A percentile compares a stretch with the other conserved stretches of the same genome.
Evolutionary conservation across 2,888 invertebrate species (phyloP).

Genomic region (Thelaira solivaga): DNA sequence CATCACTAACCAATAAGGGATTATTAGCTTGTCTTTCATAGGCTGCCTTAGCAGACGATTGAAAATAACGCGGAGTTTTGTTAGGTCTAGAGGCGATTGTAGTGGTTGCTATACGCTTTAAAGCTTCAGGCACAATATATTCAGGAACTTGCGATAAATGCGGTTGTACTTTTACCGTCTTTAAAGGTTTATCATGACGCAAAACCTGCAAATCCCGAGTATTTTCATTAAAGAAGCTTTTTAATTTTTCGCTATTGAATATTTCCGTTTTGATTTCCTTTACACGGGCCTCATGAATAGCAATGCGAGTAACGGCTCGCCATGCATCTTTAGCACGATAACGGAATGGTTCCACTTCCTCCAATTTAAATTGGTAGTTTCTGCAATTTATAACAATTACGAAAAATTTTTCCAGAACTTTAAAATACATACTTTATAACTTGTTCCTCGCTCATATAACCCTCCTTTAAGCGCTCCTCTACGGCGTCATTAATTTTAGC

Average conservation of each 20-base stretch:
- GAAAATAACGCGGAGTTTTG: conserved; percentile 63
- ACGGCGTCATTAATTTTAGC: conserved; percentile 84
- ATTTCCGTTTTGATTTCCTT: conserved; percentile 97
- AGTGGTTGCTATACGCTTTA: conserved; percentile 81
- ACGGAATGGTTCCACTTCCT: conserved; percentile 96
- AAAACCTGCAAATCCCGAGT: conserved; percentile 91
- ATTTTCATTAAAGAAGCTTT: conserved; percentile 95
- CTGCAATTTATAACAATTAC: conserved; percentile 76
- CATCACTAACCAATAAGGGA: conserved; percentile 74
- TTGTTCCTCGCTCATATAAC: conserved; percentile 81
- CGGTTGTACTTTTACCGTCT: conserved; percentile 88
- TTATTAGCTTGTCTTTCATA: conserved; percentile 73
- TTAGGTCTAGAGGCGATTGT: conserved; percentile 29
- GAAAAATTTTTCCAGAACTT: too few relatives aligned
- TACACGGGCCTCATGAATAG: conserved; percentile 94
- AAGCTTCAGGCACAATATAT: conserved; percentile 89
- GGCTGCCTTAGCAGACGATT: conserved; percentile 70
- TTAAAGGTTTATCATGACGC: conserved; percentile 90
- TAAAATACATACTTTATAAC: conserved; percentile 80
- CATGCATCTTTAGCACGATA: conserved; percentile 97
- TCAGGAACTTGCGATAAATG: conserved; percentile 95
- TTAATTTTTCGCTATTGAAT: conserved; percentile 92
- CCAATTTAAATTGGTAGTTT: conserved; percentile 94
- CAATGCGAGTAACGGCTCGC: conserved; percentile 94
- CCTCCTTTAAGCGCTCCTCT: conserved; percentile 84